Evolutionary conservation across 2,113 vertebrate species (phyloP).

Genomic region (Brevimyrus niger): DNA sequence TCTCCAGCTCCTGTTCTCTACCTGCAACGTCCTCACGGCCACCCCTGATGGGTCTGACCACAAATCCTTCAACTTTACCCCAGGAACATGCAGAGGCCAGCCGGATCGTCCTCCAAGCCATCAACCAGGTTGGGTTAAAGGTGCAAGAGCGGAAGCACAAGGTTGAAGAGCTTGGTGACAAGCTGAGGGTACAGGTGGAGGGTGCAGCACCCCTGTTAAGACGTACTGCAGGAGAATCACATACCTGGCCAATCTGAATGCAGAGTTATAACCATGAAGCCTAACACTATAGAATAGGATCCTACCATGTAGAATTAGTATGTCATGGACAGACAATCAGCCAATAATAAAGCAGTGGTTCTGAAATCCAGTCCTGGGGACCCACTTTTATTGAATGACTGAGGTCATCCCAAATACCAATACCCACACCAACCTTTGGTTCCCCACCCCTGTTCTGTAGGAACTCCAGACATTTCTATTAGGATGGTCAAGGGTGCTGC

Average conservation of each 20-base stretch:
- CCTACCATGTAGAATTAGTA: not conserved
- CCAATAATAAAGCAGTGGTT: not conserved
- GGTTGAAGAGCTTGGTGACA: constrained; percentile 32
- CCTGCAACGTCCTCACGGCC: not conserved
- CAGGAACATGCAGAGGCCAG: constrained; percentile 39
- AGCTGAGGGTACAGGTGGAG: constrained; percentile 36
- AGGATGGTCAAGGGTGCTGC: not conserved
- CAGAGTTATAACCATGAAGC: not conserved
- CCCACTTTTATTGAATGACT: not conserved
- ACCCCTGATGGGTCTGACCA: not conserved
- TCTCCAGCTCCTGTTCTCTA: not conserved
- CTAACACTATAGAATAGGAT: not conserved
- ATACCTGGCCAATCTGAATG: not conserved
- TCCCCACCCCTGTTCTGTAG: not conserved
- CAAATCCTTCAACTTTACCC: not conserved
- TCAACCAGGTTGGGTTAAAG: constrained; percentile 34
- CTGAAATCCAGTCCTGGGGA: not conserved
- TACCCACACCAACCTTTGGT: not conserved
- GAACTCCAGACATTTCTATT: not conserved
- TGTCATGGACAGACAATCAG: not conserved
- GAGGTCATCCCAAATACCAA: not conserved
- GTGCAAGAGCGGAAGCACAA: constrained; percentile 38
- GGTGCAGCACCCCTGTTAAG: constrained; percentile 35
- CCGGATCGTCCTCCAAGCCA: constrained; percentile 33
- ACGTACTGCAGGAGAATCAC: not conserved